These are phyloP conservation scores for Drosophila santomea DNA, from an alignment of 1,140 invertebrate species.

Conservation along the genomic window DNA sequence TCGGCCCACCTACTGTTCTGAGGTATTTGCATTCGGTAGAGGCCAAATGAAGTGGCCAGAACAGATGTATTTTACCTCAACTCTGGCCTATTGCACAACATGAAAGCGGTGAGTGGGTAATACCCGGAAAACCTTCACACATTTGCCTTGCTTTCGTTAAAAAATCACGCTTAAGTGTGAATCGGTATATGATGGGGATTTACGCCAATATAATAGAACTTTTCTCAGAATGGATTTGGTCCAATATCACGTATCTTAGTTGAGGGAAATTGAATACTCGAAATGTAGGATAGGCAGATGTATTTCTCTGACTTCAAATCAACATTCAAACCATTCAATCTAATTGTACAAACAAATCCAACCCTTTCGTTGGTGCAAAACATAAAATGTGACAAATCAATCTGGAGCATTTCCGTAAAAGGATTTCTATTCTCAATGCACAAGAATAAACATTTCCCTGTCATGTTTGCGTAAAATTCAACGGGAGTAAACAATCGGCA, in stretches of 20 bases:
- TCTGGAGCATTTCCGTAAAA: constrained; percentile 20
- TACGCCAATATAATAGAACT: constrained; percentile 52
- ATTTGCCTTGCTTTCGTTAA: constrained; percentile 24
- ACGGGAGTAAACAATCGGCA: constrained; percentile 22
- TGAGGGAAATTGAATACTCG: constrained; percentile 14
- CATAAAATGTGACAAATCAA: constrained; percentile 38
- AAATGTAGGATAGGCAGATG: constrained; percentile 50
- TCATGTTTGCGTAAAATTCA: constrained; percentile 72
- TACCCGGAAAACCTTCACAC: constrained; percentile 26
- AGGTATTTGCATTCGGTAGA: constrained; percentile 62
- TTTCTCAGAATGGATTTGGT: constrained; percentile 60
- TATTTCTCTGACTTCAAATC: background rate
- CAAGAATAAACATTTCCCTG: constrained; percentile 47
- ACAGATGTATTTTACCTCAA: constrained; percentile 57
- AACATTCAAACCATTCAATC: constrained; percentile 35
- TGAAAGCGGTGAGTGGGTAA: constrained; percentile 9
- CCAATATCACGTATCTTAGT: constrained; percentile 36
- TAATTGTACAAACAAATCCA: constrained; percentile 28
- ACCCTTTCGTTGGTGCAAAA: constrained; percentile 29
- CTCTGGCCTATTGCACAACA: constrained; percentile 54
- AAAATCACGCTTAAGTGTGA: constrained; percentile 69
- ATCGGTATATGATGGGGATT: constrained; percentile 48
- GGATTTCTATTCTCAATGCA: constrained; percentile 31
- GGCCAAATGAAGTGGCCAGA: constrained; percentile 49
- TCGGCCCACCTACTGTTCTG: constrained; percentile 10